Base-by-base conservation (phyloP, 2,888 invertebrate species). In the Nycteola revayana region DNA sequence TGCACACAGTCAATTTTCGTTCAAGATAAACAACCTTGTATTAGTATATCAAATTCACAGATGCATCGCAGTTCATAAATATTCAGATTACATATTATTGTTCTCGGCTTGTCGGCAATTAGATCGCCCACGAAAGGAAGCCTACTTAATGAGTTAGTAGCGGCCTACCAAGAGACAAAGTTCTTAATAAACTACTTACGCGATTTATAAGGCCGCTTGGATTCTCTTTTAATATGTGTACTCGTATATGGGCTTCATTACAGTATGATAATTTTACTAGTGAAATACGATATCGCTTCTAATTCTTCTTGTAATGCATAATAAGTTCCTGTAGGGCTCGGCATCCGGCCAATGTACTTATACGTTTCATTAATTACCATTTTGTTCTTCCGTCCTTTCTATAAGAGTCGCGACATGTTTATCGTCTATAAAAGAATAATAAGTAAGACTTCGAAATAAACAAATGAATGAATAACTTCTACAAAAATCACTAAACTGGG, bases 31-130 rank as follows among this genome's bases (percentile, higher is more conserved):
- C 76, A 82, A 42, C 45, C 35, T 32, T 41, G 49, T 60, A 61
- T 3, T 14, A 14, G 21, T 21, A 66, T 75, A 81, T 81, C 79
- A 83, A 80, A 77, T 76, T 75, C 71, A 77, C 76, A 75, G 78
- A 75, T 75, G 72, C 75, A 60, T 45, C 41, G 25, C 32, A 29
- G 28, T 68, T 85, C 75, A 85, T 87, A 87, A 77, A 88, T 85
- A 86, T 88, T 88, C 84, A 86, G 71, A 83, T 84, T 77, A 77
- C 74, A 70, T 66, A 77, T 83, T 82, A 83, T 88, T 88, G 84
- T 87, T 85, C 82, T 78, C 72, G 61, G 67, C 69, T 82, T 84
- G 84, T 84, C 77, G 65, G 78, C 86, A 88, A 88, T 88, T 86
- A 88, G 84, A 87, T 87, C 87, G 79, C 78, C 84, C 78, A 82